Percentiles rank a stretch among this genome's conserved stretches.
Conservation (phyloP, 2,113 vertebrate genomes). For the Formicarius rufipectus region DNA sequence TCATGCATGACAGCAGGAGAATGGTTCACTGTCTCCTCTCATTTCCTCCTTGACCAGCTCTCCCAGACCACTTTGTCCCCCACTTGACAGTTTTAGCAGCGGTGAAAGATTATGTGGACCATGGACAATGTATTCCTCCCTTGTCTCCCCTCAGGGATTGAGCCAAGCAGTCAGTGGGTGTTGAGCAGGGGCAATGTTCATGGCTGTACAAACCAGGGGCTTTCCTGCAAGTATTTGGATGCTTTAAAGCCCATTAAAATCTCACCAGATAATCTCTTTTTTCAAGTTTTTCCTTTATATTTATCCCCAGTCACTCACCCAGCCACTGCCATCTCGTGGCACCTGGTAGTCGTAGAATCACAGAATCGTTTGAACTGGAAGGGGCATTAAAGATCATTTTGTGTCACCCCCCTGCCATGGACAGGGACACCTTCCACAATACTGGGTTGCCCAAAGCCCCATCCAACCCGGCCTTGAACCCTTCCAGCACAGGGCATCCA, state of each 20-base stretch:
- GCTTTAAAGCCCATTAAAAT: neutral
- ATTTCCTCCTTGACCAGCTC: slow-evolving; percentile 30
- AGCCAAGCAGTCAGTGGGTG: rapidly evolving
- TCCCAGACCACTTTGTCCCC: neutral
- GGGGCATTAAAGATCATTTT: neutral
- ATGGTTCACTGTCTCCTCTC: neutral
- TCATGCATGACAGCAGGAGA: neutral
- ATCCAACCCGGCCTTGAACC: neutral
- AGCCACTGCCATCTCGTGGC: neutral
- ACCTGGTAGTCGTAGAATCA: neutral
- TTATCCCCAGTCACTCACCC: neutral
- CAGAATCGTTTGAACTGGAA: neutral
- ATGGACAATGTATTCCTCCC: neutral
- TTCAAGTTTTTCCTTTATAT: neutral
- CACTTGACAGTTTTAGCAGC: neutral
- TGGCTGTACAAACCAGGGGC: neutral
- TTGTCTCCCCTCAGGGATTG: neutral
- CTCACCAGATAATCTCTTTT: neutral
- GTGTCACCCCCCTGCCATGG: neutral
- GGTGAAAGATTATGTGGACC: neutral
- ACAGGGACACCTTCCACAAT: neutral
- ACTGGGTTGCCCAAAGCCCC: neutral
- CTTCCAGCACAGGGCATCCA: neutral
- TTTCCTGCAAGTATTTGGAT: neutral
- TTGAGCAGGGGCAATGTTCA: neutral